phyloP scores from a whole-genome alignment of 2,797 vertebrate genomes.

The Yasuhikotakia modesta region DNA sequence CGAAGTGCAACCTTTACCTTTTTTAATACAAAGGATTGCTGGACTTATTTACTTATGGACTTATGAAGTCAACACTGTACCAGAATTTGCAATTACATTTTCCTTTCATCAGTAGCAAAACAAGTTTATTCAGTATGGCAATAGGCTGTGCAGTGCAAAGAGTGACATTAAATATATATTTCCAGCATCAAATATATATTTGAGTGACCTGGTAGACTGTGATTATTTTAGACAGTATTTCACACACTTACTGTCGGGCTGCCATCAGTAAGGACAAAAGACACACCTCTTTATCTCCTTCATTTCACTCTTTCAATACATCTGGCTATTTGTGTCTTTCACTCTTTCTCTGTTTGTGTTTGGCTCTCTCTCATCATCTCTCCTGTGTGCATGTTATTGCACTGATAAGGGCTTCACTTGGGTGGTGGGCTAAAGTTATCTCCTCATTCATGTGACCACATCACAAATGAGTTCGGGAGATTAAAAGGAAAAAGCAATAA shows the following conservation, averaged over 20 bases:
- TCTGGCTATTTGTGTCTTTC: not conserved
- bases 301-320: conserved; percentile 29
- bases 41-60: no score
- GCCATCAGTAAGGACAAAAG: not conserved
- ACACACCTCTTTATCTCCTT: conserved; percentile 16
- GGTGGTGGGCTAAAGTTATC: conserved; percentile 46
- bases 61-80: no score
- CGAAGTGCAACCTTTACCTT: no score
- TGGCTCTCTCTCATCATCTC: conserved; percentile 8
- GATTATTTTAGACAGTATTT: not conserved
- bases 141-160: not conserved
- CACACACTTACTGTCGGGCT: not conserved
- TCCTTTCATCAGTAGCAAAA: not conserved
- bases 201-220: not conserved
- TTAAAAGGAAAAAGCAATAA: no score
- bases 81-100: not conserved
- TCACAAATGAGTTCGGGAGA: conserved; percentile 11
- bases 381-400: conserved; percentile 42
- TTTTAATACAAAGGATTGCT: no score
- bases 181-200: not conserved
- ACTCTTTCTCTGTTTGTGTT: conserved; percentile 32
- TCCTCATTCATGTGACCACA: conserved; percentile 37
- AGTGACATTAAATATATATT: not conserved
- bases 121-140: not conserved
- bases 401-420: conserved; percentile 54